Evolutionary conservation across 2,113 vertebrate genomes (phyloP).

Genomic region (Hyaena hyaena): DNA sequence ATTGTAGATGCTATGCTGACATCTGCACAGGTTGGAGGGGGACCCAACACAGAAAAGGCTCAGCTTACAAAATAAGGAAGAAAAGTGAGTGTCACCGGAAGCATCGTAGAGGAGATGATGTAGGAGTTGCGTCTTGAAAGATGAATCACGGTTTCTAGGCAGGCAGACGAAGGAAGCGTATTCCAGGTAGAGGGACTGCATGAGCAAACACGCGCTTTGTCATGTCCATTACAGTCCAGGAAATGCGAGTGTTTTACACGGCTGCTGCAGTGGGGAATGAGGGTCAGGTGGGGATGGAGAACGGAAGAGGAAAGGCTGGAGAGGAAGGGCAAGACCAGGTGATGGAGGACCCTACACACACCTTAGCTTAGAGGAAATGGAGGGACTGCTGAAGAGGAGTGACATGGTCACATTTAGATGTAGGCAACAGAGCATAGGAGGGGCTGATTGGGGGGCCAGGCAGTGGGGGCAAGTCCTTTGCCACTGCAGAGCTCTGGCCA

Average conservation of each 20-base stretch:
- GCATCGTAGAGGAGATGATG: neutral
- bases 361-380: neutral
- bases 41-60: neutral
- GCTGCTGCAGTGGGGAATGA: neutral
- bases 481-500: neutral
- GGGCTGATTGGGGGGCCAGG: neutral
- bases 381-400: neutral
- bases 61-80: neutral
- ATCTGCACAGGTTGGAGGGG: neutral
- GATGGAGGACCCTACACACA: neutral
- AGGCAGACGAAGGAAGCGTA: neutral
- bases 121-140: neutral
- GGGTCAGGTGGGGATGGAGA: neutral
- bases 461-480: neutral
- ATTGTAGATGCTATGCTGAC: neutral
- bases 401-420: neutral
- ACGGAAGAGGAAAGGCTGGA: neutral
- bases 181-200: neutral
- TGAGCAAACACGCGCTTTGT: neutral
- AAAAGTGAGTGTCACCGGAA: neutral
- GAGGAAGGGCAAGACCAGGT: neutral
- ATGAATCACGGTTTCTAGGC: neutral
- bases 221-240: neutral
- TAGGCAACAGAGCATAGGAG: neutral
- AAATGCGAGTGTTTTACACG: neutral